phyloP scores from a whole-genome alignment of 2,113 vertebrate species.

The Podarcis muralis region DNA sequence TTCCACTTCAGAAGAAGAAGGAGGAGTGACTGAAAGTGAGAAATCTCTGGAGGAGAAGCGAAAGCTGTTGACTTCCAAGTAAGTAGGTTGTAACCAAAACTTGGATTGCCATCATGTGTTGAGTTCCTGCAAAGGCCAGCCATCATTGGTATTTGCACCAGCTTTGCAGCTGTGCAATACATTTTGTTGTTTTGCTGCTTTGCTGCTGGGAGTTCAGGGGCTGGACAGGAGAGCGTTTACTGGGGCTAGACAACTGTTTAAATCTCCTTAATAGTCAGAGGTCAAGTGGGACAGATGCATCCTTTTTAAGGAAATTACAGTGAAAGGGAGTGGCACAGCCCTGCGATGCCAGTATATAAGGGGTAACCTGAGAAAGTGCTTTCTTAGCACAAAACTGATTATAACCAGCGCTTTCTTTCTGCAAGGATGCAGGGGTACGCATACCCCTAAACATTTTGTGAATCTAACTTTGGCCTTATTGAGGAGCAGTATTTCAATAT shows the following conservation, averaged over 20 bases:
- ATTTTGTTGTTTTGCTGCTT: neutral
- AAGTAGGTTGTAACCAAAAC: slow-evolving; percentile 16
- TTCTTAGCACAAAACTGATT: too few relatives aligned
- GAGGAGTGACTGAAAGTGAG: slow-evolving; percentile 62
- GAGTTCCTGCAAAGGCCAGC: neutral
- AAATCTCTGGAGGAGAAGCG: slow-evolving; percentile 46
- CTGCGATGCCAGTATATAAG: too few relatives aligned
- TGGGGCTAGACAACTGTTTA: neutral
- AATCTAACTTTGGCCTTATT: too few relatives aligned
- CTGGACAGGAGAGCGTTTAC: neutral
- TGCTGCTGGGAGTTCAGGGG: neutral
- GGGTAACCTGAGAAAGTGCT: too few relatives aligned
- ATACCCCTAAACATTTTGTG: too few relatives aligned
- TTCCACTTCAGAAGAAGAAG: slow-evolving; percentile 79
- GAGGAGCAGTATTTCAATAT: too few relatives aligned
- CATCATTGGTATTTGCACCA: too few relatives aligned
- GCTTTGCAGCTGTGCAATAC: neutral
- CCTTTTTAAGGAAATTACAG: too few relatives aligned
- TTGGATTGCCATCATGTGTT: neutral
- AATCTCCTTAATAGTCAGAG: neutral
- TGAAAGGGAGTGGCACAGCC: too few relatives aligned
- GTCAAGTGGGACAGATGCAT: too few relatives aligned
- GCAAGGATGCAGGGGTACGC: too few relatives aligned
- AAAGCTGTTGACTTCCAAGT: slow-evolving; percentile 66
- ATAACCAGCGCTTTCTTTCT: too few relatives aligned